Evolutionary conservation across 2,797 vertebrate species (phyloP).

Genomic region (Limosa lapponica): DNA sequence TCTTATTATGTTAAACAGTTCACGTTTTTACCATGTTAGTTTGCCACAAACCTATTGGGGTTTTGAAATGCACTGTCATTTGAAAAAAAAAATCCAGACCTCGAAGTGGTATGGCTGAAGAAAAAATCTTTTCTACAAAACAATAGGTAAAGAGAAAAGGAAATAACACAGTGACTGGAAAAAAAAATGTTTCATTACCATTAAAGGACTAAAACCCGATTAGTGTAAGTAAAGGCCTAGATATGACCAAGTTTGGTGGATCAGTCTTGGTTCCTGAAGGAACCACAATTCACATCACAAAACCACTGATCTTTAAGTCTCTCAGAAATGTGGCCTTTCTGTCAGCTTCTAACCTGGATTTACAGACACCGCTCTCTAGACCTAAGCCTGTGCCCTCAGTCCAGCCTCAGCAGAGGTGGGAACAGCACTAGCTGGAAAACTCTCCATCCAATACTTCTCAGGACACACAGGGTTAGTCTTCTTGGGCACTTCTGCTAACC

Average conservation of each 20-base stretch:
- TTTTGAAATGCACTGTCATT: slow-evolving; percentile 61
- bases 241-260: slow-evolving; percentile 33
- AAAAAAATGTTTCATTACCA: slow-evolving; percentile 69
- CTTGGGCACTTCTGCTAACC: neutral
- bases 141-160: slow-evolving; percentile 70
- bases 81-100: slow-evolving; percentile 65
- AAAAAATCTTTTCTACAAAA: slow-evolving; percentile 71
- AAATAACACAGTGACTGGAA: slow-evolving; percentile 75
- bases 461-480: rapidly evolving
- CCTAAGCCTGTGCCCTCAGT: neutral
- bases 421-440: neutral
- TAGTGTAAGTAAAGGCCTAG: slow-evolving; percentile 30
- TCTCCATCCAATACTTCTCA: neutral
- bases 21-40: slow-evolving; percentile 66
- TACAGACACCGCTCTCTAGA: neutral
- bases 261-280: slow-evolving; percentile 19
- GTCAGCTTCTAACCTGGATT: neutral
- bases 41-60: slow-evolving; percentile 64
- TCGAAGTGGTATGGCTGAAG: slow-evolving; percentile 50
- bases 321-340: slow-evolving; percentile 26
- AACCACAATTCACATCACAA: slow-evolving; percentile 25
- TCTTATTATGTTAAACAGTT: slow-evolving; percentile 74
- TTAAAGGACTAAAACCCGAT: slow-evolving; percentile 67
- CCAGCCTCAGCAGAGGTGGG: neutral
- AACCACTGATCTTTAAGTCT: slow-evolving; percentile 7